A percentile compares a stretch with the other conserved stretches of the same genome.
Evolutionary conservation across 2,113 vertebrate genomes (phyloP).

Genomic region (Pimephales promelas): DNA sequence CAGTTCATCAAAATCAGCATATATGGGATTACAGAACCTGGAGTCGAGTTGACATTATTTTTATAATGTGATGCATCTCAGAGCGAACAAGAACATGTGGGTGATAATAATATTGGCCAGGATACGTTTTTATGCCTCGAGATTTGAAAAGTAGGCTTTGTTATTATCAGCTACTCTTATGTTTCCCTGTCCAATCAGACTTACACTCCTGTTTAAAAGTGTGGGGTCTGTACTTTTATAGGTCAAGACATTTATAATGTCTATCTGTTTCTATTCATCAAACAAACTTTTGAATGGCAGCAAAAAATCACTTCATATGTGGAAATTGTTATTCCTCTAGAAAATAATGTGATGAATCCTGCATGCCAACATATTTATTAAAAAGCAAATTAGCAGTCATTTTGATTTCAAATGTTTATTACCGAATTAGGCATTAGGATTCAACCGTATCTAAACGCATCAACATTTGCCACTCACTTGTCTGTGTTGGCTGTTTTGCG

Average conservation of each 20-base stretch:
- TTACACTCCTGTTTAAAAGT: neutral
- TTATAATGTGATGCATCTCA: neutral
- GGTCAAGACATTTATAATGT: neutral
- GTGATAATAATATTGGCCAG: neutral
- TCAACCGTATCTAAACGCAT: neutral
- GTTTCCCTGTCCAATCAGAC: neutral
- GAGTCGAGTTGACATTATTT: neutral
- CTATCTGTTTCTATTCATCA: neutral
- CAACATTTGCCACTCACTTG: slow-evolving; percentile 77
- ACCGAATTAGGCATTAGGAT: too few species aligned
- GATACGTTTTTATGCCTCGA: neutral
- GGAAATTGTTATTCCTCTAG: neutral
- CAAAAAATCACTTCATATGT: neutral
- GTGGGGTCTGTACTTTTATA: neutral
- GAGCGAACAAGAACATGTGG: neutral
- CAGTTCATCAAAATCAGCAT: slow-evolving; percentile 90
- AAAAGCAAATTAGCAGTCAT: neutral
- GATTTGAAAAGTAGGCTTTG: neutral
- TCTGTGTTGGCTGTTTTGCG: slow-evolving; percentile 90
- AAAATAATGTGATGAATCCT: neutral
- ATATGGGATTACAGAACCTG: slow-evolving; percentile 90
- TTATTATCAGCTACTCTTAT: neutral
- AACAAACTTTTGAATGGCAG: neutral
- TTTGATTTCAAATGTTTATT: neutral
- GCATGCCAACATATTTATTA: neutral